Evolutionary conservation across 2,797 vertebrate genomes (phyloP).

Genomic region (Sciurus vulgaris): DNA sequence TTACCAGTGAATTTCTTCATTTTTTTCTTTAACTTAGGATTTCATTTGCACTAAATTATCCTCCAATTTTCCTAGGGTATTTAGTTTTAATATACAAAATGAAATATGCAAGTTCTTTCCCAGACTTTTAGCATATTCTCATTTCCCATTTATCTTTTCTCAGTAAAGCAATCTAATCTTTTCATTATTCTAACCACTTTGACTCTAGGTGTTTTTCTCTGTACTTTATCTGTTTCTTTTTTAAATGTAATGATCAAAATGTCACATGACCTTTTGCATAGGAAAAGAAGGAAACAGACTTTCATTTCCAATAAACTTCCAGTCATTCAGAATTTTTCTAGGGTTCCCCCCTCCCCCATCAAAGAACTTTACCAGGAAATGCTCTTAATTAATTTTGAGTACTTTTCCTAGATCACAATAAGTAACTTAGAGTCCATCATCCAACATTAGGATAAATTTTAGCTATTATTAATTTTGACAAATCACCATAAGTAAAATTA

Average conservation of each 20-base stretch:
- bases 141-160: not conserved
- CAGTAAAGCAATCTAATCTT: not conserved
- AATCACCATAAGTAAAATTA: not conserved
- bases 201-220: not conserved
- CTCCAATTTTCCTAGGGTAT: not conserved
- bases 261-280: not conserved
- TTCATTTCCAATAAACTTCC: not conserved
- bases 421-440: not conserved
- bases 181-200: not conserved
- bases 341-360: not conserved
- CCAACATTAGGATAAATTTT: not conserved
- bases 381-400: not conserved
- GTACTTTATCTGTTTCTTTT: not conserved
- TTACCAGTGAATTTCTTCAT: not conserved
- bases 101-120: not conserved
- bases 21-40: slow-evolving; percentile 5
- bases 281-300: not conserved
- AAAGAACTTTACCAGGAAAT: not conserved
- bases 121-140: not conserved
- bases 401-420: not conserved
- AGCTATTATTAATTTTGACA: not conserved
- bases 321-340: not conserved
- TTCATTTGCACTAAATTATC: not conserved
- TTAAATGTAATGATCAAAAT: not conserved
- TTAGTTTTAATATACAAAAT: slow-evolving; percentile 9